phyloP scores from a whole-genome alignment of 2,797 vertebrate genomes.

The Mormyrops boulengeri region DNA sequence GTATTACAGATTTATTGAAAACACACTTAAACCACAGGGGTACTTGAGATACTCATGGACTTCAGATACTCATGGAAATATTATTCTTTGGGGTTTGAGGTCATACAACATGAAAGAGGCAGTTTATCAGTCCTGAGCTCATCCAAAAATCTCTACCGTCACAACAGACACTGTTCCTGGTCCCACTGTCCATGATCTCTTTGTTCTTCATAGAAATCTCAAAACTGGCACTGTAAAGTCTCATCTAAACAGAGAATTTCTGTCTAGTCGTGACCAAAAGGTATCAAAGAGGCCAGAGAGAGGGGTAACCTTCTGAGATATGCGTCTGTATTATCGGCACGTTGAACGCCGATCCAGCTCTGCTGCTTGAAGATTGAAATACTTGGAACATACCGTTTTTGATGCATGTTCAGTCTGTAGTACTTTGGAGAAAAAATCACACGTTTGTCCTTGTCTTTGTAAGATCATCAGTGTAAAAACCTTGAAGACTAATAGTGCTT shows the following conservation, averaged over 20 bases:
- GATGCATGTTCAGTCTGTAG: not conserved
- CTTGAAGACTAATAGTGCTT: not conserved
- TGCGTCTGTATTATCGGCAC: not conserved
- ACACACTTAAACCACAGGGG: not conserved
- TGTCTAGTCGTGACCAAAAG: not conserved
- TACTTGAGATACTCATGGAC: not conserved
- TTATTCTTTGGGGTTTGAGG: not conserved
- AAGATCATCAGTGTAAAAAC: not conserved
- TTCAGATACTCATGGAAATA: not conserved
- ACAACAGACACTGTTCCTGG: not conserved
- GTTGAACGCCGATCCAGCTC: not conserved
- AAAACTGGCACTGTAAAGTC: not conserved
- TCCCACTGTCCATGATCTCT: not conserved
- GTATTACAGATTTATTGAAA: not conserved
- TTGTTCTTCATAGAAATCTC: not conserved
- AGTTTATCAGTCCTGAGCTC: not conserved
- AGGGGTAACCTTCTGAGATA: not conserved
- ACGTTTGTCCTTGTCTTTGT: not conserved
- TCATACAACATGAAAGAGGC: not conserved
- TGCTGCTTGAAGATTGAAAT: not conserved
- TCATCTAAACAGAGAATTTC: not conserved
- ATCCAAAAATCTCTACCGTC: not conserved
- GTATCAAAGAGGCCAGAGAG: not conserved
- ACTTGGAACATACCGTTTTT: not conserved
- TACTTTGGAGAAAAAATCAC: not conserved